Base-by-base conservation (phyloP, 2,113 vertebrate species). In the Nothocercus julius region DNA sequence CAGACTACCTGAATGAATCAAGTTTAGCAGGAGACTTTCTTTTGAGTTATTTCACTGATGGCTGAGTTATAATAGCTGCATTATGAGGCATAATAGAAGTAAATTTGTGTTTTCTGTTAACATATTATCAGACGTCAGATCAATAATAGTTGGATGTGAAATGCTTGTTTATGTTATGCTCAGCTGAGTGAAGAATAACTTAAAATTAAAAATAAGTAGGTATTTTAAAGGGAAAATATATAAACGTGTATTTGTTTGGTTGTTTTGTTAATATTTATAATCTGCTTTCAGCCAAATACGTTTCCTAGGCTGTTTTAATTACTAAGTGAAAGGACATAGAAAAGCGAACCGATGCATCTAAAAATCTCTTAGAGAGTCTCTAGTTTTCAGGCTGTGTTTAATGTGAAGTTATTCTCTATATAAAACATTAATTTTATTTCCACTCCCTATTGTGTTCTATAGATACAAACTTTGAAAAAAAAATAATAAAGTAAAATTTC, bases 41-140 rank as follows among this genome's bases (percentile, higher is more conserved):
- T 95, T 85, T 93, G 95, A 95, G 87, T 85, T 86, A 78, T 82
- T 85, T 90, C 72, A 45, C 85, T 63, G 61, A 95, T 84, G 81
- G 54, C 67, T 28, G 28, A 47, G 78, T 62, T 91, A 51, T 96
- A 94, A 94, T 93, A 94, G 96, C 95, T 82, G 83, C 77, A 58
- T 76, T 14, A 84, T 67, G 96, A 78, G 95, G 85, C 92, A 89
- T 83, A 89, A 82, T 75, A 76, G 66, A 95, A 94, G 30, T 77
- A 70, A 91, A 95, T 96, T 98, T 96, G 82, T 93, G 73, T 86
- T 86, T 93, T 95, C 61, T 70, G 92, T 95, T 85, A 82, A 97
- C 96, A 90, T 96, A 96, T 96, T 94, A 91, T 96, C 95, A 93
- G 93, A 78, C 92, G 95, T 97, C 97, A 97, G 95, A 97, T 94